Base-by-base conservation (phyloP, 2,113 vertebrate genomes). In the Mesoclemmys tuberculata region DNA sequence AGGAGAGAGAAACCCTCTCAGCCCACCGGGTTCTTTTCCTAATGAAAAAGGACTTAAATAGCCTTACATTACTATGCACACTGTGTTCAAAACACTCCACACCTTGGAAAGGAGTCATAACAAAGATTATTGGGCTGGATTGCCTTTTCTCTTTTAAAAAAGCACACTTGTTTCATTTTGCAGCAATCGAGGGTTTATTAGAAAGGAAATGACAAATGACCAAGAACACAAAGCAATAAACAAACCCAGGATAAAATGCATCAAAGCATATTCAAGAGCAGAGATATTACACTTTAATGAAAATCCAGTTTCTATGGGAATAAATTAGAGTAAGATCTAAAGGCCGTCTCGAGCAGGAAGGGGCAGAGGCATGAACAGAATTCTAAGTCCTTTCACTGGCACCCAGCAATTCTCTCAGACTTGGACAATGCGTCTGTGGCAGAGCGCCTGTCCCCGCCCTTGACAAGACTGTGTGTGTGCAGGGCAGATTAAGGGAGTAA, bases 131-230 rank as follows among this genome's bases (percentile, higher is more conserved):
- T 7, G 38, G 92, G 58, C 2, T 87, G 87, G 88, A 94, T 29
- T 87, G 82, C 94, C 85, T 82, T 81, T 78, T 29, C 56, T 92
- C 93, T 38, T 44, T 82, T 86, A 85, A 18, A 89, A 83, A 12
- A 84, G 85, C 87, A 90, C 88, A 64, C 10, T 71, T 61, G 85
- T 77, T 87, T 85, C 31, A 8, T 64, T 83, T 78, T 44, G 52
- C 77, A 93, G 89, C 78, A 88, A 80, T 26, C 78, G 75, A 80
- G 71, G 93, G 83, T 38, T 95, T 90, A 95, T 94, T 85, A 95
- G 92, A 90, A 90, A 95, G 88, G 95, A 96, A 85, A 88, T 84
- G 94, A 97, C 94, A 96, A 96, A 96, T 6, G 81, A 88, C 88
- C 89, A 82, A 26, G 52, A 87, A 95, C 3, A 27, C 5, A 71